Base-by-base conservation (phyloP, 2,888 invertebrate genomes). In the Sinhomidia bicolor region DNA sequence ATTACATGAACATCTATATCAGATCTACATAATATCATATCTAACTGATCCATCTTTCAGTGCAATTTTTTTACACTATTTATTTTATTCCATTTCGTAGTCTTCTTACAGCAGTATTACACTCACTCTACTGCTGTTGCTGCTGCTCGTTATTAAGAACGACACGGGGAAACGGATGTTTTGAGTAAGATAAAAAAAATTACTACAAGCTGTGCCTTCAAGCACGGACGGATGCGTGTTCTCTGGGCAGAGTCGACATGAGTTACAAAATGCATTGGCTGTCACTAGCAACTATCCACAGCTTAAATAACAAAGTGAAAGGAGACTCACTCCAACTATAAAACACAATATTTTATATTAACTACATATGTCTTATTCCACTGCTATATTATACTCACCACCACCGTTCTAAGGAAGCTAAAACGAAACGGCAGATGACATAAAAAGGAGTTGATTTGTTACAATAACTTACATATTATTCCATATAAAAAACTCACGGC, bases 271-370 rank as follows among this genome's bases (percentile, higher is more conserved):
- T 68, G 17, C 17, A 68, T 23, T 65, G 32, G 68, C 68, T 71
- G 68, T 71, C 68, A 71, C 68, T 41, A 71, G n/a, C n/a, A n/a
- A n/a, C n/a, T n/a, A n/a, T 23, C 20, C 68, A 20, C 7, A 71
- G 44, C 41, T 71, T n/a, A 71, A 71, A 17, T 71, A 44, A 71
- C 68, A 71, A 71, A 71, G 68, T 71, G 68, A 71, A 71, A 71
- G 68, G 68, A 41, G 20, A 10, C 41, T 71, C 68, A 71, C 68
- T 29, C 29, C 0, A 14, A 26, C 14, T 17, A 51, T 17, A 2
- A 0, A 60, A 60, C 14, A 29, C 26, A 41, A 41, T 5, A 14
- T 14, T 1, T 14, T 10, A 47, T 47, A 47, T 14, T 7, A 47
- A 47, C 47, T 5, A 14, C 12, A 47, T 47, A 10, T 47, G 14